These are phyloP conservation scores for Xiphias gladius DNA, from an alignment of 2,113 vertebrate genomes.

Conservation along the genomic window DNA sequence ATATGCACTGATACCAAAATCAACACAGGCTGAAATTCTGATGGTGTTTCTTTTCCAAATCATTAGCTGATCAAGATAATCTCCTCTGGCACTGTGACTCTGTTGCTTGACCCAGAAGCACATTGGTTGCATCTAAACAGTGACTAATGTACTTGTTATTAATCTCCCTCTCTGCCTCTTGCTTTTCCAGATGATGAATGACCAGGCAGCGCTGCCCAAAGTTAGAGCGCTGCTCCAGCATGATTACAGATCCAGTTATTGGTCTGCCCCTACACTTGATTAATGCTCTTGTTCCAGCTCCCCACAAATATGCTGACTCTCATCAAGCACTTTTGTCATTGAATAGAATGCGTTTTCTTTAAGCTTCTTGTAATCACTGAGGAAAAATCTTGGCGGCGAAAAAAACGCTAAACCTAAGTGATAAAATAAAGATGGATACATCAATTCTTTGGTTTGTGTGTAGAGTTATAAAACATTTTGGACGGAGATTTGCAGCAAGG, in stretches of 20 bases:
- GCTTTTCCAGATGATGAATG: conserved; percentile 81
- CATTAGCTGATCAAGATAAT: conserved; percentile 65
- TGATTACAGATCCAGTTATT: conserved; percentile 83
- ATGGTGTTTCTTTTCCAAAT: conserved; percentile 40
- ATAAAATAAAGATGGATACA: conserved; percentile 61
- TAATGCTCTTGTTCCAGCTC: conserved; percentile 78
- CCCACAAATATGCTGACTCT: conserved; percentile 82
- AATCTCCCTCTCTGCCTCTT: conserved; percentile 77
- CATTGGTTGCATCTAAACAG: conserved; percentile 79
- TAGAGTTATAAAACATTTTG: conserved; percentile 36
- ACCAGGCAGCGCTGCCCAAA: conserved; percentile 69
- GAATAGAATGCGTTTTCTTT: conserved; percentile 67
- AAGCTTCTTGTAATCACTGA: conserved; percentile 55
- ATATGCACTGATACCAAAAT: neutral
- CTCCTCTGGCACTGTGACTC: conserved; percentile 65
- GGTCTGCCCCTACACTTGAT: conserved; percentile 81
- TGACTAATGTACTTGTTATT: conserved; percentile 85
- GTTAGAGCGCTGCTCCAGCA: conserved; percentile 74
- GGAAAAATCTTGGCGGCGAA: conserved; percentile 47
- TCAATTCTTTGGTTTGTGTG: conserved; percentile 35
- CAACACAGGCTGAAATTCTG: neutral
- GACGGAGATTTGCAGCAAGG: conserved; percentile 12
- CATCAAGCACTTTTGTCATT: conserved; percentile 74
- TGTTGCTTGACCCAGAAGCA: conserved; percentile 69
- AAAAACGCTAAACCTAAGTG: conserved; percentile 44